Conservation (phyloP, 2,797 vertebrate species). For the Neosalanx taihuensis region DNA sequence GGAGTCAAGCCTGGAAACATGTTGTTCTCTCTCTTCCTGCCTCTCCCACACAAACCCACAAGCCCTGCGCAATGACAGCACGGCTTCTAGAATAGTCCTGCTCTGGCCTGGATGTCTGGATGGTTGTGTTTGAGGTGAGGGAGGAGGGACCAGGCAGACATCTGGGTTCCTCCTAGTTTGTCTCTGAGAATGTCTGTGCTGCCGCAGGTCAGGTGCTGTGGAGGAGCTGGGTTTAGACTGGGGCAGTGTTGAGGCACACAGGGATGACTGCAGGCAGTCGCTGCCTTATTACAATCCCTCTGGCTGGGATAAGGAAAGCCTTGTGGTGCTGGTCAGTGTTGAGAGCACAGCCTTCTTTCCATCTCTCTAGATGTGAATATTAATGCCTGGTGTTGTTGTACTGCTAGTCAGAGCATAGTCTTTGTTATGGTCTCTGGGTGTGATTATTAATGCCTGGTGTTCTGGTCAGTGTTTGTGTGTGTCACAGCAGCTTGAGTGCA, state of each 20-base stretch:
- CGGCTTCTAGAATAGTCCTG: not conserved
- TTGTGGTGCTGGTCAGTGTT: not conserved
- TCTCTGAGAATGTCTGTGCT: not conserved
- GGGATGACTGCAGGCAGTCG: no score
- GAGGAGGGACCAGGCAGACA: not conserved
- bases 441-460: conserved; percentile 2
- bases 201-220: not conserved
- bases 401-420: no score
- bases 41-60: not conserved
- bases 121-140: not conserved
- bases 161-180: not conserved
- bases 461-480: not conserved
- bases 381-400: no score
- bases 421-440: no score
- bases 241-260: not conserved
- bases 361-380: no score
- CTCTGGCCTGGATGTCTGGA: not conserved
- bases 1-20: conserved; percentile 3
- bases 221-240: no score
- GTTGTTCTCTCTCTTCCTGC: not conserved
- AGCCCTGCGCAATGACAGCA: conserved; percentile 7
- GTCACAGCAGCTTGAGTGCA: not conserved
- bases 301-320: no score
- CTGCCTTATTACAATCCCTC: no score
- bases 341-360: not conserved